Base-by-base conservation (phyloP, 1,140 invertebrate genomes). In the Temnothorax nylanderi region DNA sequence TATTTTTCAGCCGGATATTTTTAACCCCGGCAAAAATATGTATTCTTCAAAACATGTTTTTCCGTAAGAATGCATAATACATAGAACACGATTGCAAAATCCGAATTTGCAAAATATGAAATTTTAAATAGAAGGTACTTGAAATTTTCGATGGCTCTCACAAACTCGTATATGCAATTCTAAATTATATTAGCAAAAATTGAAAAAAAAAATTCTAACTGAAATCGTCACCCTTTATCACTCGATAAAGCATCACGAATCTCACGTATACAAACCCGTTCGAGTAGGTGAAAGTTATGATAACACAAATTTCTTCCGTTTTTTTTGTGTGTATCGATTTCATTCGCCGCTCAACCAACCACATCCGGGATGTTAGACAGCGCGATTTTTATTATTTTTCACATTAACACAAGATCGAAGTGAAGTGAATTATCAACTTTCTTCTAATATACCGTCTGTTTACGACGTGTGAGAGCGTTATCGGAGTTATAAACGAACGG, bases 261-360 rank as follows among this genome's bases (percentile, higher is more conserved):
- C 74, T 47, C 56, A 32, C 56, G 32, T 44, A 49, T 18, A 3
- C 21, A 8, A 67, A 69, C 21, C 26, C 41, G 65, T 81, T 71
- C 49, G 41, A 69, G n/a, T 58, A 69, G 69, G 69, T 84, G 80
- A 84, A 84, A 84, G 80, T 82, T 82, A 72, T 34, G 69, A 84
- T 75, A 84, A 60, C 54, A 26, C 44, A 47, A 32, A 37, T 75
- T 84, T 84, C 80, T 74, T 74, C 51, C 67, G 54, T 34, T 16
- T 62, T 49, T 84, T 84, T 75, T 75, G 26, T 11, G 26, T 26
- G 8, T 74, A 74, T 84, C 71, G 54, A 84, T 75, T 75, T 75
- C 54, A 58, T 84, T 74, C 69, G 64, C 26, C n/a, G 47, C 32
- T 84, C 32, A 49, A 62, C 13, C 69, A 16, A 84, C 54, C 54